Evolutionary conservation across 2,797 vertebrate genomes (phyloP).

Genomic region (Argentina silus): DNA sequence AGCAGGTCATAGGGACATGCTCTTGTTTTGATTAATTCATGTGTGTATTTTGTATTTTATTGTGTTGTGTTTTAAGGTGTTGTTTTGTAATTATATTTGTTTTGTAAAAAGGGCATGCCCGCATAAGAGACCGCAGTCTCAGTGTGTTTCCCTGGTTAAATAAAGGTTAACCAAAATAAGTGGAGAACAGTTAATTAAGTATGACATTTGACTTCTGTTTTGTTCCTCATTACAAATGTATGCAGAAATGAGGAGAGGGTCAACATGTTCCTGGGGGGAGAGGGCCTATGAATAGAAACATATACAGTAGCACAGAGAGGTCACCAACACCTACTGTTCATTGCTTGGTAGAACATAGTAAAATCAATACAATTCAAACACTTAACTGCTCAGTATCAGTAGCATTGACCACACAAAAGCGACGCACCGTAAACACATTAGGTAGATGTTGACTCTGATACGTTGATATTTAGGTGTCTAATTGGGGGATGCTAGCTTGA

Average conservation of each 20-base stretch:
- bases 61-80: too few relatives aligned
- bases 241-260: slow-evolving; percentile 51
- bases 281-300: slow-evolving; percentile 36
- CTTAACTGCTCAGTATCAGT: slow-evolving; percentile 21
- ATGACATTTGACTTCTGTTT: slow-evolving; percentile 33
- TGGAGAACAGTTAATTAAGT: too few relatives aligned
- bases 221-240: slow-evolving; percentile 47
- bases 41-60: too few relatives aligned
- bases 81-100: too few relatives aligned
- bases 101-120: too few relatives aligned
- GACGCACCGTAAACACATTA: slow-evolving; percentile 50
- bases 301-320: slow-evolving; percentile 20
- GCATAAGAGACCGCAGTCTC: too few relatives aligned
- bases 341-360: background rate
- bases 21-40: too few relatives aligned
- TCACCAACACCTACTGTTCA: background rate
- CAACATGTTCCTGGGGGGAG: slow-evolving; percentile 26
- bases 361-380: background rate
- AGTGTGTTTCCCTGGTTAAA: too few relatives aligned
- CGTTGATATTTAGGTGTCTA: slow-evolving; percentile 43
- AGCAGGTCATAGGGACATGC: too few relatives aligned
- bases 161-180: too few relatives aligned
- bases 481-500: background rate
- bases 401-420: slow-evolving; percentile 28
- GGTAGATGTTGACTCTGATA: slow-evolving; percentile 15